Base-by-base conservation (phyloP, 2,888 invertebrate species). In the Cordylochernes scorpioides region DNA sequence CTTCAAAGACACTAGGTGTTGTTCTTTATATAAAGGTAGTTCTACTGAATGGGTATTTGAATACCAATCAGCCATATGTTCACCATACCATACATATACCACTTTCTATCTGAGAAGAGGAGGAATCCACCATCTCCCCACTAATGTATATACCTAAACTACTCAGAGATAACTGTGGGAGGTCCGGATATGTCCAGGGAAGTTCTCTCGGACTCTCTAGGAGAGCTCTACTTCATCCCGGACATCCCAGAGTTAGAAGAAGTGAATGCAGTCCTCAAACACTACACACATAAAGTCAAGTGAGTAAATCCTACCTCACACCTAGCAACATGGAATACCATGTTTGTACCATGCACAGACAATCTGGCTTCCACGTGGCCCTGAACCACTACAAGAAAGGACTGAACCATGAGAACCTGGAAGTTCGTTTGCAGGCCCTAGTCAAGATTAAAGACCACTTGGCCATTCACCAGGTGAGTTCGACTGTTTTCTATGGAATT, bases 171-270 rank as follows among this genome's bases (percentile, higher is more conserved):
- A n/a, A n/a, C n/a, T n/a, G n/a, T n/a, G n/a, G n/a, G n/a, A n/a
- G n/a, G n/a, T n/a, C n/a, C n/a, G n/a, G n/a, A n/a, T n/a, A n/a
- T n/a, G n/a, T n/a, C n/a, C n/a, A n/a, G n/a, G n/a, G n/a, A n/a
- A n/a, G n/a, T n/a, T n/a, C n/a, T n/a, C n/a, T n/a, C n/a, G n/a
- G n/a, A n/a, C n/a, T n/a, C n/a, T n/a, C n/a, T n/a, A n/a, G n/a
- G n/a, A n/a, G n/a, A n/a, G n/a, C n/a, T 86, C 17, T 80, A 80
- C 53, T 86, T 86, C 39, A 57, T 84, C 18, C 57, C 58, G 29
- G 67, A 71, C 39, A 64, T 70, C 36, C 58, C 67, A 0, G 64
- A 64, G 41, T 62, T 80, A 15, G 59, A 63, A 24, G 53, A 57
- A 24, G 64, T 68, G 30, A 67, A 75, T 15, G 41, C 26, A 12